Evolutionary conservation across 2,888 invertebrate genomes (phyloP).

Genomic region (Pollenia angustigena): DNA sequence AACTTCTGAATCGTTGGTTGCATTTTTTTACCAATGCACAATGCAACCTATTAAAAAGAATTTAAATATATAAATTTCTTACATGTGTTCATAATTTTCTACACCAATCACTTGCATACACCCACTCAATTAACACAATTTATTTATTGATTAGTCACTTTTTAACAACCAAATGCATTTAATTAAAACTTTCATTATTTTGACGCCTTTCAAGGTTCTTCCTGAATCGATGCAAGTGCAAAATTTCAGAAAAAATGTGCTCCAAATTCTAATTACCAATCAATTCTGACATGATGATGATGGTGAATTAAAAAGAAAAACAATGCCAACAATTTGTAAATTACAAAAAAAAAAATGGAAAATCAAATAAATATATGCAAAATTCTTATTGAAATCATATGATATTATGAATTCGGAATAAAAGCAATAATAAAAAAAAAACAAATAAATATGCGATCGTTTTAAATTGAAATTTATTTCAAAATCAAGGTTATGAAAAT

Average conservation of each 20-base stretch:
- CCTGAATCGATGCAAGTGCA: slow-evolving; percentile 64
- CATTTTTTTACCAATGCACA: too few relatives aligned
- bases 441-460: background rate
- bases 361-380: too few relatives aligned
- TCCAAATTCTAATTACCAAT: slow-evolving; percentile 36
- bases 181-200: slow-evolving; percentile 15
- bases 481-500: slow-evolving; percentile 24
- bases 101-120: background rate
- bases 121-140: slow-evolving; percentile 52
- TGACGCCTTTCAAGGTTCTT: slow-evolving; percentile 63
- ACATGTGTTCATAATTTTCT: slow-evolving; percentile 10
- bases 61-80: background rate
- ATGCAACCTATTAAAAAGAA: background rate
- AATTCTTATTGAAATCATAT: too few relatives aligned
- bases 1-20: too few relatives aligned
- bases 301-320: slow-evolving; percentile 7
- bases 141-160: slow-evolving; percentile 6
- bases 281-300: background rate
- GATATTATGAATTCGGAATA: background rate
- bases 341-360: too few relatives aligned
- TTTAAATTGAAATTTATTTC: slow-evolving; percentile 23
- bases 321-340: too few relatives aligned
- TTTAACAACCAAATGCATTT: slow-evolving; percentile 30
- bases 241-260: slow-evolving; percentile 29
- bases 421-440: slow-evolving; percentile 1